Base-by-base conservation (phyloP, 2,888 invertebrate genomes). In the Cybosia mesomella region DNA sequence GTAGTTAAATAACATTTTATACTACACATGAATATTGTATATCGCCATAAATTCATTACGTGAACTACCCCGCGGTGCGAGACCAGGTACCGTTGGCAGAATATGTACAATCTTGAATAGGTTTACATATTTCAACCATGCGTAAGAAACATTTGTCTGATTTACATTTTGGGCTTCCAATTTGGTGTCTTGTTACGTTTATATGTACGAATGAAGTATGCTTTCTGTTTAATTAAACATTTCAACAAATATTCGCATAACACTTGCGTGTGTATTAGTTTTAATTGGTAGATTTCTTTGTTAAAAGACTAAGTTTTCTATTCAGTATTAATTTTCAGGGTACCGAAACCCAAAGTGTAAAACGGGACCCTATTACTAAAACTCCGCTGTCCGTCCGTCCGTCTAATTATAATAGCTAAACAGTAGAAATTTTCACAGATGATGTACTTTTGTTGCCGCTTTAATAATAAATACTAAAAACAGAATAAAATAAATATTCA, bases 21-120 rank as follows among this genome's bases (percentile, higher is more conserved):
- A 49, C 49, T 32, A 5, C 24, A 69, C n/a, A 66, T 66, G 61
- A 67, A 72, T 75, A 71, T 66, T 66, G 60, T 69, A 53, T 67
- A 53, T n/a, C 24, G 22, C 49, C 64, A 69, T 79, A 79, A 75
- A 73, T 76, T 76, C 24, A 79, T 75, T 77, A 77, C 28, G 53
- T 66, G 66, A 71, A 71, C 68, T 75, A 72, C 66, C 64, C 59
- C 58, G 64, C 53, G 53, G 54, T 71, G 73, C 67, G 66, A 71
- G 68, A 13, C 22, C 54, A 57, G 53, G 69, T 65, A 79, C 36
- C 63, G 79, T 71, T 54, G 59, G 79, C 70, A 72, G 22, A 54
- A 18, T 66, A 61, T 28, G 28, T 36, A 13, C 5, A 28, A 5
- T 28, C 28, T 21, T 34, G 53, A 34, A 53, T 34, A 34, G n/a